Evolutionary conservation across 2,888 invertebrate genomes (phyloP).

Genomic region (Epinotia ramella): DNA sequence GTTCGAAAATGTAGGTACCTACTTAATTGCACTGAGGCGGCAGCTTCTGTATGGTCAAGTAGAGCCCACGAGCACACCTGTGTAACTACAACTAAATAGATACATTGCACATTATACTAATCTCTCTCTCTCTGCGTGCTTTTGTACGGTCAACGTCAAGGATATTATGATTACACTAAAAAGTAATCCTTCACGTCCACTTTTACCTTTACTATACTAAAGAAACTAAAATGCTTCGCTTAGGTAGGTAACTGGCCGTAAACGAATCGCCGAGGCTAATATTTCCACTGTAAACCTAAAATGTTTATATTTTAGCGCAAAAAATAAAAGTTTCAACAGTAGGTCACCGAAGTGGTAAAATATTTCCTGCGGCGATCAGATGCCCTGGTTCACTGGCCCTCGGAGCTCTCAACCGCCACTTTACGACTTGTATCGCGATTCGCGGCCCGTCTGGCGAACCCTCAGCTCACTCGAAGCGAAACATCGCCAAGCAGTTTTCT

Average conservation of each 20-base stretch:
- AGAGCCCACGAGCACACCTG: neutral
- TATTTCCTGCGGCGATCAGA: slow-evolving; percentile 61
- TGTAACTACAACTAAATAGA: neutral
- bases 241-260: no score
- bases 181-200: no score
- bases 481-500: neutral
- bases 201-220: no score
- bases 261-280: neutral
- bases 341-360: slow-evolving; percentile 46
- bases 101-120: neutral
- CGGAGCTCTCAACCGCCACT: slow-evolving; percentile 58
- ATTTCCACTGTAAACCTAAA: neutral
- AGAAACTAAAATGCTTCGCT: no score
- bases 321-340: neutral
- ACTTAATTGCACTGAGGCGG: slow-evolving; percentile 3
- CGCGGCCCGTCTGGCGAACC: slow-evolving; percentile 57
- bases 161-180: no score
- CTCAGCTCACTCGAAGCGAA: slow-evolving; percentile 49
- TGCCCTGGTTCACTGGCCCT: slow-evolving; percentile 64
- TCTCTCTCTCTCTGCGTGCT: neutral
- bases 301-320: neutral
- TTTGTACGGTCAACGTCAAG: neutral
- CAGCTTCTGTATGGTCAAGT: neutral
- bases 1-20: neutral
- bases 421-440: slow-evolving; percentile 58